phyloP scores from a whole-genome alignment of 1,140 invertebrate species.

The Eupristina koningsbergeri region DNA sequence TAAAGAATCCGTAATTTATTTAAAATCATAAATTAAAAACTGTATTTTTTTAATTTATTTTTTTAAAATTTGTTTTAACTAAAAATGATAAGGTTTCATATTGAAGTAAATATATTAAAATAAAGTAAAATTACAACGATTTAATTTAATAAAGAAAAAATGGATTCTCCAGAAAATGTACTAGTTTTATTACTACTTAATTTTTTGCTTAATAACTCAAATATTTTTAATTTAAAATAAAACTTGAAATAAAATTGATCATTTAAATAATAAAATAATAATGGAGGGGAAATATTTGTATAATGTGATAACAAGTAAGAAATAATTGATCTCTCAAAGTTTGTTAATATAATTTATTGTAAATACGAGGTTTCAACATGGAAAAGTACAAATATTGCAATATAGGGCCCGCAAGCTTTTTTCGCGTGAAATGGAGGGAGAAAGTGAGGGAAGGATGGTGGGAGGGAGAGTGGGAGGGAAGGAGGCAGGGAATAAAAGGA shows the following conservation, averaged over 20 bases:
- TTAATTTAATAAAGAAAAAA: too few species aligned
- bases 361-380: constrained; percentile 75
- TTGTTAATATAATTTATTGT: constrained; percentile 75
- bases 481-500: constrained; percentile 67
- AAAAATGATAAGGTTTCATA: too few species aligned
- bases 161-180: too few species aligned
- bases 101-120: too few species aligned
- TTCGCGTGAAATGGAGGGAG: constrained; percentile 66
- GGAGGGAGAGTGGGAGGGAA: constrained; percentile 65
- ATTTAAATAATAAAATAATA: not conserved
- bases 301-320: not conserved
- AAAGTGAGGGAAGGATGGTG: constrained; percentile 68
- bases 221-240: too few species aligned
- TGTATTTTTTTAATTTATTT: too few species aligned
- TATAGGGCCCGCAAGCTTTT: constrained; percentile 73
- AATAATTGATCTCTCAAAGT: constrained; percentile 60
- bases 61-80: too few species aligned
- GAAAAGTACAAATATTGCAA: constrained; percentile 75
- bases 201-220: too few species aligned
- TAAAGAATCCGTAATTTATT: too few species aligned
- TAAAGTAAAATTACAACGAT: too few species aligned
- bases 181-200: not conserved
- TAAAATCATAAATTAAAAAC: too few species aligned
- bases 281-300: not conserved
- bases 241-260: too few species aligned